phyloP scores from a whole-genome alignment of 2,888 invertebrate genomes.

The Stenoptilia bipunctidactyla region DNA sequence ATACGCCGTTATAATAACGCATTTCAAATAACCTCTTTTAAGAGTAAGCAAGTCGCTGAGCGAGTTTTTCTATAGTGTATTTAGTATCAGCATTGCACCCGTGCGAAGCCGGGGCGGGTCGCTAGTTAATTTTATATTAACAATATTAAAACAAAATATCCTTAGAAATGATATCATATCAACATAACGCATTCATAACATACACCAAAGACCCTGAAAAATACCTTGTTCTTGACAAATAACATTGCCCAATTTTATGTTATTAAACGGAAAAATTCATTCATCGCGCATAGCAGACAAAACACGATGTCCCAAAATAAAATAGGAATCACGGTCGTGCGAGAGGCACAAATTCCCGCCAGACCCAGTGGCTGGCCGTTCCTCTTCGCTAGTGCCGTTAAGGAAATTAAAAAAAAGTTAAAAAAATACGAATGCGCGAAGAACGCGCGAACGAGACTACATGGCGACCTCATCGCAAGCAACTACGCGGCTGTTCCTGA shows the following conservation, averaged over 20 bases:
- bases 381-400: neutral
- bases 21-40: conserved; percentile 21
- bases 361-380: conserved; percentile 5
- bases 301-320: conserved; percentile 54
- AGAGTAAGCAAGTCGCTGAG: conserved; percentile 15
- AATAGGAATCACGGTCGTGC: conserved; percentile 35
- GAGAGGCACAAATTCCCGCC: conserved; percentile 17
- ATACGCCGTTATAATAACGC: conserved; percentile 18
- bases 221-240: too few relatives aligned
- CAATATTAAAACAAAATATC: too few relatives aligned
- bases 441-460: conserved; percentile 20
- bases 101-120: too few relatives aligned
- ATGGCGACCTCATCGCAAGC: conserved; percentile 38
- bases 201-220: neutral
- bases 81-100: too few relatives aligned
- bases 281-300: conserved; percentile 26
- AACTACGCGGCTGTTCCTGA: conserved; percentile 40
- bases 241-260: too few relatives aligned
- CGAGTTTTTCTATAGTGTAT: conserved; percentile 16
- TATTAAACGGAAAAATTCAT: neutral
- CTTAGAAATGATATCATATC: too few relatives aligned
- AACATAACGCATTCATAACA: too few relatives aligned
- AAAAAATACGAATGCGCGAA: too few relatives aligned
- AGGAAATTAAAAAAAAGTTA: too few relatives aligned
- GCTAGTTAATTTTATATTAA: too few relatives aligned